Conservation (phyloP, 30 jellyfish, hydroid and myxozoan genomes). For the Pelagia noctiluca region DNA sequence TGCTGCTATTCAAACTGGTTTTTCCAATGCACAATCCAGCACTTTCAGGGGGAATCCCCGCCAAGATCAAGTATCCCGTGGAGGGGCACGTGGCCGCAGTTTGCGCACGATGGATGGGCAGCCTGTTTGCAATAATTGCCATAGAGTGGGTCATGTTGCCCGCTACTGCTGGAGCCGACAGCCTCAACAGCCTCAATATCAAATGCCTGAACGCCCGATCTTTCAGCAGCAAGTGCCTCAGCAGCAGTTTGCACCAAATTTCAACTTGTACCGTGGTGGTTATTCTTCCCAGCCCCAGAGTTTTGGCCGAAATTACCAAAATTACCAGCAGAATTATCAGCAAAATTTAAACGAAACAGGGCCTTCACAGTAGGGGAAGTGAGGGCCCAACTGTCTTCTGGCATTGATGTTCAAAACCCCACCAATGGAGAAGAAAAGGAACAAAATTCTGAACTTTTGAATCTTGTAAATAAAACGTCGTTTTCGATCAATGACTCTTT, state of each 20-base stretch:
- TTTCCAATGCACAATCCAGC: not conserved
- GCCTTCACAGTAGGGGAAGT: constrained; percentile 36
- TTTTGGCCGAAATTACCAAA: constrained; percentile 5
- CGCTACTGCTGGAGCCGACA: constrained; percentile 2
- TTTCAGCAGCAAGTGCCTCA: not conserved
- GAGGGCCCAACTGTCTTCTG: too few relatives aligned
- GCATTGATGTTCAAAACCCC: too few relatives aligned
- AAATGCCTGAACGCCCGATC: not conserved
- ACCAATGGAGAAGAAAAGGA: constrained; percentile 7
- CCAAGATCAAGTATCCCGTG: not conserved
- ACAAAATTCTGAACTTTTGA: not conserved
- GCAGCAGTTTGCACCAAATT: not conserved
- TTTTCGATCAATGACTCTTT: not conserved
- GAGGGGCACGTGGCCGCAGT: not conserved
- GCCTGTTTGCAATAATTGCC: not conserved
- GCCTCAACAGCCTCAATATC: too few relatives aligned
- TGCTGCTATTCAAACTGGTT: not conserved
- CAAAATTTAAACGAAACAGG: constrained; percentile 48
- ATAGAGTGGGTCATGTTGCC: constrained; percentile 4
- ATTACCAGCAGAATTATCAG: constrained; percentile 21
- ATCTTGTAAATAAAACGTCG: not conserved
- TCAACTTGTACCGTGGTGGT: constrained; percentile 1
- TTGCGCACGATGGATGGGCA: constrained; percentile 2
- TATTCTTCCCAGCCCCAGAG: not conserved
- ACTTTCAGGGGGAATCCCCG: not conserved